Evolutionary conservation across 2,113 vertebrate genomes (phyloP).

Genomic region (Anolis sagrei): DNA sequence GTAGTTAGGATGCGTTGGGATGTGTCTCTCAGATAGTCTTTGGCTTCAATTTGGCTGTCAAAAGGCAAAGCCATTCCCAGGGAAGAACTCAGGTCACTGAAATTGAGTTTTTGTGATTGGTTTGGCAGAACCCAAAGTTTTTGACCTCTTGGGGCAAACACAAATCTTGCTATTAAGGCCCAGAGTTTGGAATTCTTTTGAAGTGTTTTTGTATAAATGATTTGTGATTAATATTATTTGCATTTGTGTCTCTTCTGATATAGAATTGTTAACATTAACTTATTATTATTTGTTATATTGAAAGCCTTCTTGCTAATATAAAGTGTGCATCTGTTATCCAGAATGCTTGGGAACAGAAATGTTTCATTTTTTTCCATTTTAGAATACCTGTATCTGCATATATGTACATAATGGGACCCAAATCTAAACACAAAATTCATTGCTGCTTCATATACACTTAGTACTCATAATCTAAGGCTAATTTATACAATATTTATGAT

Average conservation of each 20-base stretch:
- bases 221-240: not conserved
- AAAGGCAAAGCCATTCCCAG: constrained; percentile 16
- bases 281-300: not conserved
- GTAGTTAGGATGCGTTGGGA: not conserved
- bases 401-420: no score
- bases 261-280: no score
- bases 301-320: not conserved
- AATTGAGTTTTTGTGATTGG: not conserved
- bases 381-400: no score
- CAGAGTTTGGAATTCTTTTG: not conserved
- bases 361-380: no score
- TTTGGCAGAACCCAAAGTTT: not conserved
- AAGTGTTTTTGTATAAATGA: not conserved
- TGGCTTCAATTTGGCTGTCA: constrained; percentile 1
- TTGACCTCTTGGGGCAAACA: not conserved
- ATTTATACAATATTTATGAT: no score
- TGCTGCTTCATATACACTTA: no score
- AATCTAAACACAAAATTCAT: no score
- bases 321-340: no score
- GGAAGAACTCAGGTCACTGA: not conserved
- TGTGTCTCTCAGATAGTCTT: not conserved
- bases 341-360: no score
- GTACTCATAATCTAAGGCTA: no score
- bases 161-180: not conserved
- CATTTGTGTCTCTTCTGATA: not conserved